Base-by-base conservation (phyloP, 2,113 vertebrate species). In the Nestor notabilis region DNA sequence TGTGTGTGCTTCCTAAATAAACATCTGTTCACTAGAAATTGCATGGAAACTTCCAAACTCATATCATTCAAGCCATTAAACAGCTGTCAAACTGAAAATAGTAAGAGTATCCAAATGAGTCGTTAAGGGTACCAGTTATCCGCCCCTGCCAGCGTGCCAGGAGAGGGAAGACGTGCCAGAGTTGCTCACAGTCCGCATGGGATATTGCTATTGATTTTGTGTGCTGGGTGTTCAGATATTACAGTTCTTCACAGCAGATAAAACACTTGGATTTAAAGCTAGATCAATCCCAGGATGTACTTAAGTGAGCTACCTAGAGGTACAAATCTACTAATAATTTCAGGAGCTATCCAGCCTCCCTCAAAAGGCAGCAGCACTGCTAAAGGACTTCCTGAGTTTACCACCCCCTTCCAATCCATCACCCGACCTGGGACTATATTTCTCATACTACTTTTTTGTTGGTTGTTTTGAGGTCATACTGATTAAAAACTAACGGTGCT, bases 91-190 rank as follows among this genome's bases (percentile, higher is more conserved):
- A 69, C 35, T n/a, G 16, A 1, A 53, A 60, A 17, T 39, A 37
- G 19, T 71, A 4, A 2, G n/a, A n/a, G 53, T 46, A 49, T 29
- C 68, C 63, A 52, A 55, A n/a, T 0, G 11, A 46, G 72, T 23
- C 14, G 0, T 50, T 29, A 20, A 49, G 35, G 25, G 71, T 56
- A 44, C 61, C 55, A 20, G 76, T 19, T 21, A 4, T 5, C 75
- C 2, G 0, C 61, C 1, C 0, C 39, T 61, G 66, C 61, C 75
- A 52, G 8, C 0, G 5, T 56, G 68, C 61, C 71, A 29, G 52
- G 55, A 56, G 46, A 70, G 35, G 56, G 41, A 1, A 25, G 65
- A 69, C 1, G 3, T 60, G 39, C 87, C 72, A 55, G 91, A 52
- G 79, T 33, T 46, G 46, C 27, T 77, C 78, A 7, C 29, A 27